These are phyloP conservation scores for Dinomys branickii DNA, from an alignment of 2,113 vertebrate species.

Conservation along the genomic window DNA sequence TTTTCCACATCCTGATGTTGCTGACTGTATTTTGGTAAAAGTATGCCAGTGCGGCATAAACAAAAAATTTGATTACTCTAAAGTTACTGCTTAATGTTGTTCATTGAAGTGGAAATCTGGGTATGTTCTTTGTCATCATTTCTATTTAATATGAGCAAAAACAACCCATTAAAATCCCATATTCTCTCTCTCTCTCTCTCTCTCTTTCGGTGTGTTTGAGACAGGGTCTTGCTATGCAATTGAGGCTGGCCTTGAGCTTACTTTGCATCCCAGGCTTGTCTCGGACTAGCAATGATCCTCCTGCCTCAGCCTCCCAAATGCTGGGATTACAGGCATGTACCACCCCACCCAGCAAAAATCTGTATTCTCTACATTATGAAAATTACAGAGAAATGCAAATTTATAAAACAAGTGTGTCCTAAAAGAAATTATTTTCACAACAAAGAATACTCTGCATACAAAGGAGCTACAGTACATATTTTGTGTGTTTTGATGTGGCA, in stretches of 20 bases:
- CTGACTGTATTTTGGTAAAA: not conserved
- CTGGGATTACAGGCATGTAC: too few relatives aligned
- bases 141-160: not conserved
- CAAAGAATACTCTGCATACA: not conserved
- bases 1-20: not conserved
- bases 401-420: not conserved
- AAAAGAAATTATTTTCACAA: slow-evolving; percentile 1
- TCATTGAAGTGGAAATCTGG: not conserved
- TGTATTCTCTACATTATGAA: not conserved
- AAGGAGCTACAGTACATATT: not conserved
- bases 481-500: not conserved
- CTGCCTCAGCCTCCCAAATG: too few relatives aligned
- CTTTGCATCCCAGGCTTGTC: too few relatives aligned
- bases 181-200: not conserved
- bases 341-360: too few relatives aligned
- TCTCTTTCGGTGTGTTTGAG: too few relatives aligned
- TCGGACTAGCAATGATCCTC: too few relatives aligned
- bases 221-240: too few relatives aligned
- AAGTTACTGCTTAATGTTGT: not conserved
- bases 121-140: not conserved
- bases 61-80: not conserved
- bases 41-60: not conserved
- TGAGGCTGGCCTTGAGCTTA: too few relatives aligned
- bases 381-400: slow-evolving; percentile 1
- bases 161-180: not conserved